Evolutionary conservation across 1,140 invertebrate species (phyloP), one percentile per base, ranked within the genome.

Genomic region (Philotrypesis tridentata): DNA sequence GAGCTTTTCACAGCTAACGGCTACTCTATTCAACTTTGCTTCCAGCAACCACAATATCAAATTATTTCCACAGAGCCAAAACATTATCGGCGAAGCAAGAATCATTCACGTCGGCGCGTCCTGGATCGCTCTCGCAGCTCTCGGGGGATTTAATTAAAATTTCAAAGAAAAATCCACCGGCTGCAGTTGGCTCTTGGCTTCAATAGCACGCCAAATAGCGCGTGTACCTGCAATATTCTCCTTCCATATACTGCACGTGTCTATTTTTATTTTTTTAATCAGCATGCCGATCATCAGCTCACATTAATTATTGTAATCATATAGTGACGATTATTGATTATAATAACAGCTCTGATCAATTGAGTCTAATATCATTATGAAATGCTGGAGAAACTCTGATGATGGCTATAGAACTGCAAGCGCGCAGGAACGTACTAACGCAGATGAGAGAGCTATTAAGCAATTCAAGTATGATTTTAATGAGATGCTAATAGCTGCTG

Each of bases 121-220:
- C 3, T 5, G 9, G 4, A 9, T 37, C 75, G 21, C 27, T 68
- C 33, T 7, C 27, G n/a, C n/a, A n/a, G n/a, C 63, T 48, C 31
- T 65, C 21, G 23, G 27, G 40, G 40, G 63, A 78, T 78, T 78
- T 68, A 68, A 78, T 78, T 78, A 68, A 67, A 68, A 78, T 55
- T 78, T 68, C 7, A 17, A 68, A 76, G 25, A 67, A 25, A 68
- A 43, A 33, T 23, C 8, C 65, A 3, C 25, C 2, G 23, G 27
- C 29, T 29, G 33, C 67, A 17, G 14, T 68, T 68, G 33, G 17
- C 14, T 68, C 48, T 55, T 17, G 7, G n/a, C n/a, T 55, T 7
- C n/a, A 55, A 55, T 55, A 55, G n/a, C 48, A 55, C 48, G 48
- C 48, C n/a, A 48, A 3, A 55, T 0, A 6, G 14, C 14, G 5